Conservation (phyloP, 2,113 vertebrate species). For the Podarcis raffonei region DNA sequence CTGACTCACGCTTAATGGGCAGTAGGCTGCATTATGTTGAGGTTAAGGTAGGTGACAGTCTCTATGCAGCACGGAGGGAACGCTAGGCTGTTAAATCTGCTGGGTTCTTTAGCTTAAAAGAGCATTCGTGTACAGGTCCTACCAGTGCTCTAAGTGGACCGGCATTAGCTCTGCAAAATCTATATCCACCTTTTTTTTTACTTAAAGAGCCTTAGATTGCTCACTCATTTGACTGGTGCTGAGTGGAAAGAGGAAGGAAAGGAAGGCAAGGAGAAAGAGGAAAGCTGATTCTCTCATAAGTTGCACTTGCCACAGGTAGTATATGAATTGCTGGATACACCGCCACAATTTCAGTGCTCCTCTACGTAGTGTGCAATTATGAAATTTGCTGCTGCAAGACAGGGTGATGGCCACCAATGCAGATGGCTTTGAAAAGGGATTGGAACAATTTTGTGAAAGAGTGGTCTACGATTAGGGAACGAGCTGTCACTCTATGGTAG, state of each 20-base stretch:
- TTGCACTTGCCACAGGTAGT: neutral
- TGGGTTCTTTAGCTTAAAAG: neutral
- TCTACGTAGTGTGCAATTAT: neutral
- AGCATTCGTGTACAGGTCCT: neutral
- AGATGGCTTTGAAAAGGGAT: neutral
- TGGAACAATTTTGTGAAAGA: neutral
- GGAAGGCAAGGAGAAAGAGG: too few species aligned
- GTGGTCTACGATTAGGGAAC: too few species aligned
- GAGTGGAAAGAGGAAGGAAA: neutral
- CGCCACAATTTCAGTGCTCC: too few species aligned
- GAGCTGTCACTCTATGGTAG: neutral
- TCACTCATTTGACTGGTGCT: neutral
- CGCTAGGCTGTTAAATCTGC: neutral
- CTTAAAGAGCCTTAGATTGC: neutral
- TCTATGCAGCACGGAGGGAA: neutral
- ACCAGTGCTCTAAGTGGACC: neutral
- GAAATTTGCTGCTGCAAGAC: too few species aligned
- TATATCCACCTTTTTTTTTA: neutral
- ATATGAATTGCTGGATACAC: neutral
- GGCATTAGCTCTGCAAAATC: neutral
- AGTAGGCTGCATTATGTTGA: neutral
- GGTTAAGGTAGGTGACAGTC: neutral
- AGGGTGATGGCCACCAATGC: too few species aligned
- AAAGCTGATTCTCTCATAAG: neutral
- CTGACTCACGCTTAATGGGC: neutral